Evolutionary conservation across 2,113 vertebrate genomes (phyloP).

Genomic region (Leiothrix lutea): DNA sequence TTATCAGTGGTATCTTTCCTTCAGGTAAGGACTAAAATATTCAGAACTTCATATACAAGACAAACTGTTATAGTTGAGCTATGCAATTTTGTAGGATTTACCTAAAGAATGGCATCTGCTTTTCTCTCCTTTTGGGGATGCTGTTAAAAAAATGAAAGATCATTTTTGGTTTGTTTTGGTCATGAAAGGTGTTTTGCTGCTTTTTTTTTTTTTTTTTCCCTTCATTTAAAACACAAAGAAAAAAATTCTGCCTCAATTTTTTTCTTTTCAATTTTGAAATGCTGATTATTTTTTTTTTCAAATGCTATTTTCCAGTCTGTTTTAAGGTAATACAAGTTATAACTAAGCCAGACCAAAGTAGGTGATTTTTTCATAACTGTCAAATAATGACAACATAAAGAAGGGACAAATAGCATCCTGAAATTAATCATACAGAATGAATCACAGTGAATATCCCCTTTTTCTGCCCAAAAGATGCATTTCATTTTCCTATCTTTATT

Average conservation of each 20-base stretch:
- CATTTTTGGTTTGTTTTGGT: neutral
- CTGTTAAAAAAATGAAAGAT: neutral
- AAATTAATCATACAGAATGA: slow-evolving; percentile 1
- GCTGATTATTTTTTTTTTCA: neutral
- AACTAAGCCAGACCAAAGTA: neutral
- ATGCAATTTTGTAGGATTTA: neutral
- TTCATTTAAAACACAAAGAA: neutral
- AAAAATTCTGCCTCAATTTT: accelerated
- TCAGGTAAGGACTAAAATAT: neutral
- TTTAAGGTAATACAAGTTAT: neutral
- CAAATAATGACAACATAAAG: neutral
- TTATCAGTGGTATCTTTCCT: neutral
- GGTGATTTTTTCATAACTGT: neutral
- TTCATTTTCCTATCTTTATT: slow-evolving; percentile 41
- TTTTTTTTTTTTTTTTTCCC: neutral
- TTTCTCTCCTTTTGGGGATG: neutral
- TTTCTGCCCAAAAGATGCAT: slow-evolving; percentile 8
- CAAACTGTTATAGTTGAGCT: neutral
- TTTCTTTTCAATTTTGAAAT: neutral
- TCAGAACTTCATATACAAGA: neutral
- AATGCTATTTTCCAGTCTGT: neutral
- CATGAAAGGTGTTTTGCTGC: neutral
- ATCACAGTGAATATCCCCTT: neutral
- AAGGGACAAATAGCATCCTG: neutral
- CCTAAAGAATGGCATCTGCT: neutral